Evolutionary conservation across 23 tunicate genomes (phyloP).

Genomic region (Halocynthia aurantium): DNA sequence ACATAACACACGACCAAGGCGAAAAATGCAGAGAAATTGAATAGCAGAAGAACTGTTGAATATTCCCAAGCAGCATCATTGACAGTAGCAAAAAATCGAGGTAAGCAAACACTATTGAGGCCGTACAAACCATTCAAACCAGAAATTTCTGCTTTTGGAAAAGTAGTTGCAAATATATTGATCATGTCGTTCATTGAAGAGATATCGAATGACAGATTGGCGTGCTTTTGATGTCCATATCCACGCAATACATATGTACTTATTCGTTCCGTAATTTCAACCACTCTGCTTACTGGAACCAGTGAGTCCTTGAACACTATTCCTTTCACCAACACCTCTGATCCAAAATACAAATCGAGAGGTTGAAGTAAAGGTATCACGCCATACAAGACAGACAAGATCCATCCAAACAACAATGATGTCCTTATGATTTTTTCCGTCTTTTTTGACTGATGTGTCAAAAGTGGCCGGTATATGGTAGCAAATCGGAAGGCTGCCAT

Average conservation of each 20-base stretch:
- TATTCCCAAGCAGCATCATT: constrained; percentile 44
- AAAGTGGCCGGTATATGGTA: constrained; percentile 40
- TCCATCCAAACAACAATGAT: constrained; percentile 22
- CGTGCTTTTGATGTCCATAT: background rate
- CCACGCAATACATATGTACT: background rate
- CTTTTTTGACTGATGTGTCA: constrained; percentile 14
- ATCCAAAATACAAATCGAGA: constrained; percentile 6
- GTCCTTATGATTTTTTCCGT: background rate
- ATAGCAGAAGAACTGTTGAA: constrained; percentile 14
- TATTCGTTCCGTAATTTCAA: background rate
- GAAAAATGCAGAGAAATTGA: constrained; percentile 39
- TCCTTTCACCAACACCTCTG: constrained; percentile 20
- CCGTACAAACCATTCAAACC: constrained; percentile 47
- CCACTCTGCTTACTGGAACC: constrained; percentile 1
- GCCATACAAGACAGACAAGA: constrained; percentile 21
- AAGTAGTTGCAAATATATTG: background rate
- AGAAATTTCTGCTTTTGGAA: background rate
- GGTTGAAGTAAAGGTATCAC: constrained; percentile 32
- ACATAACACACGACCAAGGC: constrained; percentile 43
- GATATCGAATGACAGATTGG: background rate
- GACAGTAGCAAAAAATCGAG: constrained; percentile 28
- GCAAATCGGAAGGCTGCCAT: constrained; percentile 51
- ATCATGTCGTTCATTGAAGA: background rate
- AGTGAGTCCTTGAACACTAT: constrained; percentile 28
- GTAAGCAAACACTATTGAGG: constrained; percentile 56